Percentiles rank a stretch among this genome's conserved stretches.
Evolutionary conservation across 2,888 invertebrate species (phyloP).

Genomic region (Platycheirus rosarum): DNA sequence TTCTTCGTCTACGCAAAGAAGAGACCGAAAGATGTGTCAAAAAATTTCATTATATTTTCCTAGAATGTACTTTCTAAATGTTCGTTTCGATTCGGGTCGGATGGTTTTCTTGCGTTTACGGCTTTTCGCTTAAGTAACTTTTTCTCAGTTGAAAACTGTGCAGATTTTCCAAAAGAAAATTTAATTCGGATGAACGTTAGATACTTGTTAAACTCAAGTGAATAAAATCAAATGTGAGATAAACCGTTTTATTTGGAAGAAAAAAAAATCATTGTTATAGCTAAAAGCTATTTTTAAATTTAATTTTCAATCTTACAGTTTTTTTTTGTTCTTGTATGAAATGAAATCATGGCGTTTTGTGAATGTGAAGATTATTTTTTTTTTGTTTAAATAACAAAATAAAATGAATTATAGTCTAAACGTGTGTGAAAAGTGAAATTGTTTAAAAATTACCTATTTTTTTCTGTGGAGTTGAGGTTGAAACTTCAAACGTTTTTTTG

Average conservation of each 20-base stretch:
- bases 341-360: conserved; percentile 40
- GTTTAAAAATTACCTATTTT: conserved; percentile 16
- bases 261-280: conserved; percentile 78
- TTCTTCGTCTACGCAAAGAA: conserved; percentile 77
- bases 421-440: conserved; percentile 33
- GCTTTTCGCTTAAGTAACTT: conserved; percentile 43
- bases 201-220: conserved; percentile 4
- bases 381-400: conserved; percentile 23
- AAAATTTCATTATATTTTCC: conserved; percentile 67
- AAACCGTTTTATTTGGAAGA: conserved; percentile 9
- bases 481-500: conserved; percentile 2
- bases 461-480: conserved; percentile 25
- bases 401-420: conserved; percentile 36
- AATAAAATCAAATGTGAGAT: conserved; percentile 24
- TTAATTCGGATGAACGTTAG: conserved; percentile 23
- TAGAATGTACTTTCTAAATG: conserved; percentile 60
- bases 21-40: conserved; percentile 73
- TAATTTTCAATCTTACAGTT: conserved; percentile 72
- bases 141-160: conserved; percentile 7
- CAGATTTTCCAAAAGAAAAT: conserved; percentile 17
- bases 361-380: conserved; percentile 15
- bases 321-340: conserved; percentile 28
- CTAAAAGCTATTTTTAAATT: conserved; percentile 82
- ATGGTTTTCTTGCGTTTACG: conserved; percentile 54
- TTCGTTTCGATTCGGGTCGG: conserved; percentile 46